Conservation (phyloP, 2,113 vertebrate genomes). For the Epinephelus fuscoguttatus region DNA sequence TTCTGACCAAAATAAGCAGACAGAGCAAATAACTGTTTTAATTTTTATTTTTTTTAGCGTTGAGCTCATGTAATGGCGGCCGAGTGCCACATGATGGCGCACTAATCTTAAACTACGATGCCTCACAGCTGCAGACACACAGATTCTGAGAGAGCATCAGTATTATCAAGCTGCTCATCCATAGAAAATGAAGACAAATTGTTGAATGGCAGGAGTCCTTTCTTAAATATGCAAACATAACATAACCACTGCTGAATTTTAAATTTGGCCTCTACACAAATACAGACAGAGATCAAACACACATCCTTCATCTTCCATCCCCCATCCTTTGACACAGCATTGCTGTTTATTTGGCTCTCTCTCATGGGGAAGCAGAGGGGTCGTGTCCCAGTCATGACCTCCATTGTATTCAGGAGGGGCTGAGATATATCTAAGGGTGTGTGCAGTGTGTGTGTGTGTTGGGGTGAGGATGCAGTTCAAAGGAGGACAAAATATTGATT, state of each 20-base stretch:
- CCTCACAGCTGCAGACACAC: background rate
- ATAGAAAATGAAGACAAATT: background rate
- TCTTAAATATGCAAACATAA: background rate
- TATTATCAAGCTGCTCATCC: background rate
- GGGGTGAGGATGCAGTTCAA: conserved; percentile 51
- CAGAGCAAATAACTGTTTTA: background rate
- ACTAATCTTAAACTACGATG: conserved; percentile 49
- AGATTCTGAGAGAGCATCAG: background rate
- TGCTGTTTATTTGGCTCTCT: conserved; percentile 60
- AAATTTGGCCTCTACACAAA: background rate
- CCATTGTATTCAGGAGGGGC: conserved; percentile 68
- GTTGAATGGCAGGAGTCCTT: too few relatives aligned
- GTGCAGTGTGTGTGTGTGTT: conserved; percentile 27
- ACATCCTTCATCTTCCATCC: background rate
- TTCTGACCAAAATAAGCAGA: background rate
- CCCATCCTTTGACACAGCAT: conserved; percentile 25
- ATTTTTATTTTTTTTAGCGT: background rate
- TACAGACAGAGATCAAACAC: background rate
- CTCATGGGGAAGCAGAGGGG: conserved; percentile 49
- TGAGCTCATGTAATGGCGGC: conserved; percentile 31
- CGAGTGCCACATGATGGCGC: conserved; percentile 65
- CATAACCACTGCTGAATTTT: background rate
- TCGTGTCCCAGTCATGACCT: conserved; percentile 76
- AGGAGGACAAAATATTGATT: conserved; percentile 75
- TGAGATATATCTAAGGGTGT: conserved; percentile 48